phyloP scores from a whole-genome alignment of 2,888 invertebrate species.

The Ceriagrion tenellum region DNA sequence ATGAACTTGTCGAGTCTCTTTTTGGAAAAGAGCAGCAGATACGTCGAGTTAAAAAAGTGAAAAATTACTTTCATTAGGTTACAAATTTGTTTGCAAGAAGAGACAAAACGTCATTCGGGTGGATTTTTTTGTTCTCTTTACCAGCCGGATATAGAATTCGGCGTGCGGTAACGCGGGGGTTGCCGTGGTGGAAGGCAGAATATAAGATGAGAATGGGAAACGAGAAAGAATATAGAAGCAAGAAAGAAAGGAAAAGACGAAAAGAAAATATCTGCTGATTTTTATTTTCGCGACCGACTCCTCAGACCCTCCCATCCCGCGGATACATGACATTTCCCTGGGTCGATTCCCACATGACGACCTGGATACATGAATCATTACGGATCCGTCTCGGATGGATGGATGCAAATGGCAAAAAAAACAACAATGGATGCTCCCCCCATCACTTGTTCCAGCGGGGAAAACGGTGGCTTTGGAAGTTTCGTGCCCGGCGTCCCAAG shows the following conservation, averaged over 20 bases:
- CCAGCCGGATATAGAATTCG: no score
- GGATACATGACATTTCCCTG: slow-evolving; percentile 24
- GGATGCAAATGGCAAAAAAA: neutral
- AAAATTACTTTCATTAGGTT: no score
- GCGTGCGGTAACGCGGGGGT: no score
- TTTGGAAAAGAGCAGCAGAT: no score
- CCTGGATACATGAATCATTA: slow-evolving; percentile 59
- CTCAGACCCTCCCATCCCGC: neutral
- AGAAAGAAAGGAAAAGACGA: no score
- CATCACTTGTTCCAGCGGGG: neutral
- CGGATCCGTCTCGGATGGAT: neutral
- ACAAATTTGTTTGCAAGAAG: no score
- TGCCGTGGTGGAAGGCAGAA: neutral
- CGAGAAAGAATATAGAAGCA: neutral
- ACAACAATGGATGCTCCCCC: neutral
- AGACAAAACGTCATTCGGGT: no score
- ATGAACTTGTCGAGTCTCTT: no score
- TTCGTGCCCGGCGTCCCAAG: neutral
- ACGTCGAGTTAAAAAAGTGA: no score
- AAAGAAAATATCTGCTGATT: neutral
- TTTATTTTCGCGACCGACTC: neutral
- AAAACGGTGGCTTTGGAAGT: neutral
- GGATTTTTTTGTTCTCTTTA: no score
- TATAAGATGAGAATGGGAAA: neutral
- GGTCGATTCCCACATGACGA: slow-evolving; percentile 52